Percentiles rank a stretch among this genome's conserved stretches.
Evolutionary conservation across 2,797 vertebrate species (phyloP).

Genomic region (Sparidentex hasta): DNA sequence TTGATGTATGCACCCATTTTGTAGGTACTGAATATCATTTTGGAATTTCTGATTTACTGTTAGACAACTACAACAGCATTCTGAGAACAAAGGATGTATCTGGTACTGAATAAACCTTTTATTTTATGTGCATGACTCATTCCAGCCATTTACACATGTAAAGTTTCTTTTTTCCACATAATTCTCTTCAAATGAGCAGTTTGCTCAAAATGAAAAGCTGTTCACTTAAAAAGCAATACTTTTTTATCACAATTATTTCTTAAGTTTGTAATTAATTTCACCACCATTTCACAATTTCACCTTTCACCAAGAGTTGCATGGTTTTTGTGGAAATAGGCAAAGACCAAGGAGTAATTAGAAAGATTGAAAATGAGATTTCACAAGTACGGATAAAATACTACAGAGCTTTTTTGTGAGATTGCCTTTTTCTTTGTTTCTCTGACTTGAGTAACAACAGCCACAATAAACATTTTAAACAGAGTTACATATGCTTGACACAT

Average conservation of each 20-base stretch:
- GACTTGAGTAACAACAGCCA: neutral
- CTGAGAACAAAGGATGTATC: slow-evolving; percentile 36
- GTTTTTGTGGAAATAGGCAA: neutral
- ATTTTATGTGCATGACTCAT: slow-evolving; percentile 51
- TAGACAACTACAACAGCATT: slow-evolving; percentile 22
- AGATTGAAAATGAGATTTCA: no score
- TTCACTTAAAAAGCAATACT: neutral
- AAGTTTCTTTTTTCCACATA: neutral
- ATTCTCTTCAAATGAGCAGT: neutral
- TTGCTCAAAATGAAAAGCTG: neutral
- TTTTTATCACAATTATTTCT: neutral
- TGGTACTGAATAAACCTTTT: slow-evolving; percentile 23
- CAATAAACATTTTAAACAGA: neutral
- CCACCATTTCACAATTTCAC: neutral
- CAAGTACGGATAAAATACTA: neutral
- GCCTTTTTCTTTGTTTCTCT: neutral
- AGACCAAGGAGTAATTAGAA: neutral
- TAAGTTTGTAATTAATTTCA: neutral
- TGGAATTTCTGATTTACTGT: slow-evolving; percentile 16
- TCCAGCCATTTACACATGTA: slow-evolving; percentile 31
- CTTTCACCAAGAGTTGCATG: neutral
- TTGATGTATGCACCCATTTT: neutral
- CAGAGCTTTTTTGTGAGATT: neutral
- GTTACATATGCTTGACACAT: neutral
- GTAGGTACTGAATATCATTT: neutral